phyloP scores from a whole-genome alignment of 2,113 vertebrate species.

The Phaethornis superciliosus region DNA sequence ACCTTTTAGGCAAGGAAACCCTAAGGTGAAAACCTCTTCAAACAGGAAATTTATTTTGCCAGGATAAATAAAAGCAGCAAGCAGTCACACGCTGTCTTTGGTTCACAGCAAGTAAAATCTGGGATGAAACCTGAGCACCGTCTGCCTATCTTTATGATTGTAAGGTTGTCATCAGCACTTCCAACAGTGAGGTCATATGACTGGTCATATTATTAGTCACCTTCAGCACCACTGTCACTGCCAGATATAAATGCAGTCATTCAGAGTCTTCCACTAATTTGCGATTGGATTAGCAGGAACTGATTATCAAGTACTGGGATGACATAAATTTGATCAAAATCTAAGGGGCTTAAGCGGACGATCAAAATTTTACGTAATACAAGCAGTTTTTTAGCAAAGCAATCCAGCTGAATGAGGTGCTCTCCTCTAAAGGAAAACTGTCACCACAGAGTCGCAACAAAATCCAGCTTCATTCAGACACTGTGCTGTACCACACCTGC shows the following conservation, averaged over 20 bases:
- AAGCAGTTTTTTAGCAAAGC: neutral
- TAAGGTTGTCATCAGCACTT: neutral
- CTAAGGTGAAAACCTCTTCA: neutral
- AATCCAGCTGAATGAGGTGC: neutral
- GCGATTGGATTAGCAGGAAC: slow-evolving; percentile 45
- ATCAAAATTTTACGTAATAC: neutral
- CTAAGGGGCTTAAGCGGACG: neutral
- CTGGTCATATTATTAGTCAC: slow-evolving; percentile 1
- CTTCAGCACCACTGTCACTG: neutral
- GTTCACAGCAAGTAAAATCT: neutral
- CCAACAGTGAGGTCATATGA: neutral
- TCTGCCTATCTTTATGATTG: neutral
- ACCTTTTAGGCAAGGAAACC: neutral
- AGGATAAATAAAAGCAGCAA: neutral
- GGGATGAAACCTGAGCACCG: neutral
- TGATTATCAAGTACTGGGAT: slow-evolving; percentile 19
- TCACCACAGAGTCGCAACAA: neutral
- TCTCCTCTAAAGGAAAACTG: neutral
- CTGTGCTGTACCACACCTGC: neutral
- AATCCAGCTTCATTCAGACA: neutral
- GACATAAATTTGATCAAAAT: slow-evolving; percentile 8
- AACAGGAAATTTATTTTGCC: neutral
- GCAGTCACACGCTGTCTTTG: neutral
- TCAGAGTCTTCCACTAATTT: slow-evolving; percentile 10
- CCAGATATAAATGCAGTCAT: neutral